phyloP scores from a whole-genome alignment of 2,797 vertebrate genomes.

The Syncerus caffer region DNA sequence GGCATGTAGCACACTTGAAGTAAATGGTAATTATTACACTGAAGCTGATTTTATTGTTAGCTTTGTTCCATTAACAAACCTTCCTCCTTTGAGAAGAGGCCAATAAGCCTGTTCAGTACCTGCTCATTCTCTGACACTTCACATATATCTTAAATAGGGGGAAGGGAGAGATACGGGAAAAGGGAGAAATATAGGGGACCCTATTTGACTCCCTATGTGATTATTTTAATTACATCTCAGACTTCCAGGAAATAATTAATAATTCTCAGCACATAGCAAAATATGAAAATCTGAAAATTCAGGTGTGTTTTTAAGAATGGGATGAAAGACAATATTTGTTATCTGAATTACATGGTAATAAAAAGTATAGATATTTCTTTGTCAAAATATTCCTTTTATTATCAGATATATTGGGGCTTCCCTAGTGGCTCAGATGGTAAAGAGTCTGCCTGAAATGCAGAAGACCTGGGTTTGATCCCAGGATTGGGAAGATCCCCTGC shows the following conservation, averaged over 20 bases:
- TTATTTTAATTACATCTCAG: neutral
- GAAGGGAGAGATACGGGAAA: fast-evolving
- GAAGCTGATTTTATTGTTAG: neutral
- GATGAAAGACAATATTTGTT: neutral
- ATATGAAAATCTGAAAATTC: neutral
- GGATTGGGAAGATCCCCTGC: neutral
- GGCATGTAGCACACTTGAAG: neutral
- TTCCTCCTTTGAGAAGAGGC: neutral
- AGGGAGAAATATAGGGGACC: neutral
- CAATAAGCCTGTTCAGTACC: neutral
- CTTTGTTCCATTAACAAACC: neutral
- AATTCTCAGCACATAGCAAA: neutral
- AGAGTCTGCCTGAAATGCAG: neutral
- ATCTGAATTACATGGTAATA: neutral
- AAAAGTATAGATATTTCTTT: neutral
- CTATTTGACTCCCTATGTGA: neutral
- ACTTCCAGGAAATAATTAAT: neutral
- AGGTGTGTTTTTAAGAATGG: neutral
- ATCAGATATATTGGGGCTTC: neutral
- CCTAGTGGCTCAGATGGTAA: neutral
- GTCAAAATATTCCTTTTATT: neutral
- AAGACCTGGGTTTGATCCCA: neutral
- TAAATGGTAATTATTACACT: neutral
- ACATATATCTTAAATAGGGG: neutral
- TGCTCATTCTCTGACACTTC: neutral